Evolutionary conservation across 1,140 invertebrate genomes (phyloP), one percentile per base, ranked within the genome.

Genomic region (Dolichoris vasculosae): DNA sequence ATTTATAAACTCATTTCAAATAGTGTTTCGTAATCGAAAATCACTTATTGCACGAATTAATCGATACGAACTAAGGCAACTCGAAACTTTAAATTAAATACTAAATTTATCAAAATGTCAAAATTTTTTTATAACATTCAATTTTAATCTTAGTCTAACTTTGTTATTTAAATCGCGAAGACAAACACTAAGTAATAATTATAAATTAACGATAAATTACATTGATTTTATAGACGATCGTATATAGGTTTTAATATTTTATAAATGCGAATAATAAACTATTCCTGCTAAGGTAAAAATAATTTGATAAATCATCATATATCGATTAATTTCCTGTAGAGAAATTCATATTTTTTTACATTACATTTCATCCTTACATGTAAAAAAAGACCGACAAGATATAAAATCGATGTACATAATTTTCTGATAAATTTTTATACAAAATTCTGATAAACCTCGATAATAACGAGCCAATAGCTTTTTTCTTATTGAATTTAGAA

Each of bases 201-300:
- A 30, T 17, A 0, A 30, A 32, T 48, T 48, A 76, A 48, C 30
- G 7, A 35, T 48, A 48, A 11, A 30, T 76, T 30, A 35, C n/a
- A 35, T 76, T 59, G 26, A 46, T 46, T 46, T 46, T 46, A 46
- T 17, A 13, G 2, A 51, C 20, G 48, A 67, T 35, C 11, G 4
- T 67, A 13, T 35, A 67, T 35, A 67, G 3, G 35, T 32, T 67
- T 67, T 67, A 26, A 46, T 46, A 46, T 13, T 13, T 59, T 59
- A 59, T 59, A 59, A 26, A 59, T 59, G 26, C 26, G 26, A 59
- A 59, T 59, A 59, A 13, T 26, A 1, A 81, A 76, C 46, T 46
- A 38, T 30, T 76, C 46, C 73, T 83, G 73, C 55, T 83, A 64
- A 82, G 11, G 30, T 48, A 69, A 83, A 77, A 64, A 75, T 17